These are phyloP conservation scores for Erynnis tages DNA, from an alignment of 2,888 invertebrate species.

Conservation along the genomic window DNA sequence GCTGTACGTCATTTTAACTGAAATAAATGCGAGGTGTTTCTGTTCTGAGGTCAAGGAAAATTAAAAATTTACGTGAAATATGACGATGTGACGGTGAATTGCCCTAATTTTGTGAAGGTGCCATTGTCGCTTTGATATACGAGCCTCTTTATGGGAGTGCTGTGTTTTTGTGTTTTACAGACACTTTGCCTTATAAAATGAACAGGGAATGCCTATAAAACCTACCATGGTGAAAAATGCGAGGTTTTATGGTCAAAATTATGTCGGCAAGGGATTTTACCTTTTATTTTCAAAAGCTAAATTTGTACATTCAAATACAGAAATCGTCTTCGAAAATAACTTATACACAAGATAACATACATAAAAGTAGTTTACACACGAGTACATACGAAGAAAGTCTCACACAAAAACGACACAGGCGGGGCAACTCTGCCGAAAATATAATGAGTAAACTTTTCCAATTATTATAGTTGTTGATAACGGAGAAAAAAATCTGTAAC, in stretches of 20 bases:
- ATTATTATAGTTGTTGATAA: conserved; percentile 71
- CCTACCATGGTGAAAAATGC: too few species aligned
- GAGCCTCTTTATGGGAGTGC: background rate
- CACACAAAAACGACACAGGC: conserved; percentile 8
- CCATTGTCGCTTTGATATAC: conserved; percentile 20
- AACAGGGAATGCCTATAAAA: too few species aligned
- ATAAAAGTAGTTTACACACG: background rate
- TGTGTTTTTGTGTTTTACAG: background rate
- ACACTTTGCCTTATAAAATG: background rate
- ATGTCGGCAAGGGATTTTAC: too few species aligned
- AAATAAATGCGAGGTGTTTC: conserved; percentile 26
- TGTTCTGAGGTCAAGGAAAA: conserved; percentile 27
- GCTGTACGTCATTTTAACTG: conserved; percentile 25
- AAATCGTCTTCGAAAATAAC: too few species aligned
- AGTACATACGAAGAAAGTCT: too few species aligned
- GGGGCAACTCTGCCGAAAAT: conserved; percentile 59
- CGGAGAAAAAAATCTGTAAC: conserved; percentile 50
- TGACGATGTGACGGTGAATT: conserved; percentile 23
- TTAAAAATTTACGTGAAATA: conserved; percentile 26
- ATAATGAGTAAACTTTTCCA: conserved; percentile 78
- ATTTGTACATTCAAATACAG: too few species aligned
- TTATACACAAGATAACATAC: too few species aligned
- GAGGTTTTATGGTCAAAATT: too few species aligned
- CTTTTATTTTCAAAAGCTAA: too few species aligned
- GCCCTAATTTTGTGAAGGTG: conserved; percentile 16